Evolutionary conservation across 2,113 vertebrate species (phyloP), one percentile per base, ranked within the genome.

Genomic region (Gasterosteus aculeatus): DNA sequence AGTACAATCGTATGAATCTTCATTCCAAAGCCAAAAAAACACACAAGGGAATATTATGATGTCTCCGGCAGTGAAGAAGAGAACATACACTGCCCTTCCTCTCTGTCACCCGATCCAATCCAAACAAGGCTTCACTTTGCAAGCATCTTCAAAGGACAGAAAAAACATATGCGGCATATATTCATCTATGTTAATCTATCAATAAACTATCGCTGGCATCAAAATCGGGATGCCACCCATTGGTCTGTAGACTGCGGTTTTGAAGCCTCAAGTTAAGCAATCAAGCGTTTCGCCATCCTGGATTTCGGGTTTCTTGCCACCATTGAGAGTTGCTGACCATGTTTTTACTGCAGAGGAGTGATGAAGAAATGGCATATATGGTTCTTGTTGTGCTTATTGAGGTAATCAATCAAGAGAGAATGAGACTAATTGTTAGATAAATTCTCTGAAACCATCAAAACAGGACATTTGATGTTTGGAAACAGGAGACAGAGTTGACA

Each of bases 21-120:
- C 72, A 82, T 86, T 81, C 72, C 54, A 85, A 81, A 83, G 74
- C 68, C 69, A 76, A 29, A 69, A 53, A 60, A 38, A 38, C 35
- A 59, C 69, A 77, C 39, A 26, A 70, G 44, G 59, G 71, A 81
- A 80, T 77, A 53, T 71, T 62, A 42, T 81, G 39, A 82, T 60
- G 72, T 71, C 69, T 58, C 64, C 58, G 66, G 68, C 60, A 83
- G 42, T 71, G 75, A 87, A 68, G 29, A 49, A 46, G 18, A 82
- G 64, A 74, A 83, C 64, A 69, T 66, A 77, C 58, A 71, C 38
- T 71, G 39, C 57, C 18, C 44, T 64, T 58, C 54, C 63, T 75
- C 56, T 77, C 39, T 70, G 54, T 38, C 62, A 74, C 26, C 65
- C 69, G 77, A 59, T 47, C 63, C n/a, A 69, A 53, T 64, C 9